Base-by-base conservation (phyloP, 2,113 vertebrate species). In the Todiramphus saurophagus region DNA sequence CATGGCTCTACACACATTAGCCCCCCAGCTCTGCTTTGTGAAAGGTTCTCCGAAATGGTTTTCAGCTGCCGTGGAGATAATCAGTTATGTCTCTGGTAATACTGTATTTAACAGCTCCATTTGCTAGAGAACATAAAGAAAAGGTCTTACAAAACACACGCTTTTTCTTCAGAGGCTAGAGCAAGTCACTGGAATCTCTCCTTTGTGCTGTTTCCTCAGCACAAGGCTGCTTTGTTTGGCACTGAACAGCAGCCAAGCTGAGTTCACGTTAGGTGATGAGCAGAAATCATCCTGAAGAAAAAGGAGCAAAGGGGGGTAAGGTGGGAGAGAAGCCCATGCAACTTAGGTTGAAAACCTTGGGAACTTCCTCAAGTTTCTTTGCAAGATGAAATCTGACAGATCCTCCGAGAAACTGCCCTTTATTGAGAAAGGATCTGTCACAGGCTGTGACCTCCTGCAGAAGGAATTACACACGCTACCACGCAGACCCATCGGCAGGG, bases 391-490 rank as follows among this genome's bases (percentile, higher is more conserved):
- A 86, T 75, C 63, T 85, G 83, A 84, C 76, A 97, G 28, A n/a
- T 9, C 51, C 75, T 69, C 73, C n/a, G 13, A 88, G 68, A 91
- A 93, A 66, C 6, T 96, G 84, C 77, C 79, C 68, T 97, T 96
- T 95, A 80, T 80, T 85, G 66, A 51, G 50, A 93, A 94, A 94
- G 70, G 83, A 85, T 92, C 64, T 96, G 84, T 93, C 86, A 96
- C 28, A 85, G 44, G 27, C 27, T 94, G 78, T 91, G 93, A 96
- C 31, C 91, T 63, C 46, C 91, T 72, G 80, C 81, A 87, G 64
- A 85, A 94, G 35, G 89, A 94, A 94, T 95, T 87, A 87, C 69
- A 87, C 76, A 64, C 46, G 59, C 59, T 77, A 10, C 58, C 70
- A 97, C 96, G 85, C 25, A 87, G 72, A 64, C 96, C 62, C 5